A percentile compares a stretch with the other conserved stretches of the same genome.
Evolutionary conservation across 2,113 vertebrate species (phyloP).

Genomic region (Phyllopteryx taeniolatus): DNA sequence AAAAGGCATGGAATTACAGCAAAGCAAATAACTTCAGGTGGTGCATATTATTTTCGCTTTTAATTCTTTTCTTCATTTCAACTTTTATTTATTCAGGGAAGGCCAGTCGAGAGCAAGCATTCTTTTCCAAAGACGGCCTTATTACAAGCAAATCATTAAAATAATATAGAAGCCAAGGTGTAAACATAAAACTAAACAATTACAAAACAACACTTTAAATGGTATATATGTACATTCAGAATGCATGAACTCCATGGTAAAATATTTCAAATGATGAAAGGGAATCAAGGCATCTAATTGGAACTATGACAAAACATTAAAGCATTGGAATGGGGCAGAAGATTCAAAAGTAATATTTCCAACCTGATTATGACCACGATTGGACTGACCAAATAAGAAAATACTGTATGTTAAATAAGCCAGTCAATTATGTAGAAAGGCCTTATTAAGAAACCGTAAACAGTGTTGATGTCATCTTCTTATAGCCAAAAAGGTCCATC

Average conservation of each 20-base stretch:
- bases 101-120: background rate
- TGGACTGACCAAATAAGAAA: too few species aligned
- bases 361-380: too few species aligned
- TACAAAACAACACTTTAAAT: background rate
- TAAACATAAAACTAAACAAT: background rate
- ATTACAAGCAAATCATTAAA: background rate
- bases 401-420: too few species aligned
- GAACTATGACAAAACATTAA: background rate
- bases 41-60: slow-evolving; percentile 54
- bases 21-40: slow-evolving; percentile 69
- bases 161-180: background rate
- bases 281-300: background rate
- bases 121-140: background rate
- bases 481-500: too few species aligned
- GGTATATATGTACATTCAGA: background rate
- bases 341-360: background rate
- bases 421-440: too few species aligned
- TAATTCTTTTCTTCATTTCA: slow-evolving; percentile 46
- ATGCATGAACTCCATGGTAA: background rate
- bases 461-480: too few species aligned
- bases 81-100: background rate
- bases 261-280: background rate
- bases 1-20: slow-evolving; percentile 68
- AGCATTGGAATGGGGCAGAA: background rate
- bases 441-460: too few species aligned